A percentile compares a stretch with the other conserved stretches of the same genome.
Conservation (phyloP, 2,888 invertebrate genomes). For the Criorhina ranunculi region DNA sequence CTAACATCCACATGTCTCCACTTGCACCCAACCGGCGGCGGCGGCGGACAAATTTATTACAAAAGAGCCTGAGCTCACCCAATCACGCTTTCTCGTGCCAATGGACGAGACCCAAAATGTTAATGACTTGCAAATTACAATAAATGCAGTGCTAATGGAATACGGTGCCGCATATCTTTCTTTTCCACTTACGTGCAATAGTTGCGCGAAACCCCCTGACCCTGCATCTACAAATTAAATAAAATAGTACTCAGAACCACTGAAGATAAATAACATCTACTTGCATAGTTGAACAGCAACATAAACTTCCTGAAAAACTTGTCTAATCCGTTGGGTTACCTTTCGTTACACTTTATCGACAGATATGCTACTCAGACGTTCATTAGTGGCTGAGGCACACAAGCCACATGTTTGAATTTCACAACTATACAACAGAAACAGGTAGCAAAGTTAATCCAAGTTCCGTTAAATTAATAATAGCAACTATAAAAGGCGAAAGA, state of each 20-base stretch:
- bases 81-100: conserved; percentile 47
- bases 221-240: conserved; percentile 37
- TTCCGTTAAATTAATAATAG: conserved; percentile 75
- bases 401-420: conserved; percentile 3
- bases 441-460: conserved; percentile 61
- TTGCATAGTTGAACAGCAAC: conserved; percentile 12
- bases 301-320: conserved; percentile 74
- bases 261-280: conserved; percentile 5
- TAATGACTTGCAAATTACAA: conserved; percentile 69
- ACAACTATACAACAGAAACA: conserved; percentile 42
- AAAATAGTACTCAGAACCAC: conserved; percentile 33
- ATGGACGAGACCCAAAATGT: conserved; percentile 62
- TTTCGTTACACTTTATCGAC: conserved; percentile 74
- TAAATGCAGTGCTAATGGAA: conserved; percentile 59
- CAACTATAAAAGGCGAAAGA: conserved; percentile 28
- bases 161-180: conserved; percentile 42
- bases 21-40: conserved; percentile 30
- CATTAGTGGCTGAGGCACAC: neutral
- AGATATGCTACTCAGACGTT: conserved; percentile 45
- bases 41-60: conserved; percentile 42
- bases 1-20: conserved; percentile 9
- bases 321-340: conserved; percentile 75
- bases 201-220: conserved; percentile 22
- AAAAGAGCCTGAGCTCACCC: conserved; percentile 43
- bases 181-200: conserved; percentile 57